These are phyloP conservation scores for Aspiorhynchus laticeps DNA, from an alignment of 2,113 vertebrate species.

Conservation along the genomic window DNA sequence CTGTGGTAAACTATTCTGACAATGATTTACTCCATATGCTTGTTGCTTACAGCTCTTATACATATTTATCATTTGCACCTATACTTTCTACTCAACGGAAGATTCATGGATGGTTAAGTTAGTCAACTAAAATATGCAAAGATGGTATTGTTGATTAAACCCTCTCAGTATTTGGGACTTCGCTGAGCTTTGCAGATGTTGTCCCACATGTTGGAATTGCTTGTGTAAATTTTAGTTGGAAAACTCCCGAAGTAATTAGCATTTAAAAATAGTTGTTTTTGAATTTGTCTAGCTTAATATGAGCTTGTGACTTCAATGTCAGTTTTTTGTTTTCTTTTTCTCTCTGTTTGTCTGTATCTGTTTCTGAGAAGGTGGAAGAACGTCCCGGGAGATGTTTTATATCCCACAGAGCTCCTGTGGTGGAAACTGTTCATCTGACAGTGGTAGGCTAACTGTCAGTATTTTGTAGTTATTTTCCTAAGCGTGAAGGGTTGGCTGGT, in stretches of 20 bases:
- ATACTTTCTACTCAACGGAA: background rate
- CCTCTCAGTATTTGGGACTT: background rate
- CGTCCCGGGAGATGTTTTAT: slow-evolving; percentile 96
- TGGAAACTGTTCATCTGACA: slow-evolving; percentile 89
- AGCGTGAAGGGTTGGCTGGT: background rate
- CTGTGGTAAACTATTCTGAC: slow-evolving; percentile 2
- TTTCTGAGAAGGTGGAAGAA: slow-evolving; percentile 87
- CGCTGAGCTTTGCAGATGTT: background rate
- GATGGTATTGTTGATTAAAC: background rate
- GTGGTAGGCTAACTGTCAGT: slow-evolving; percentile 61
- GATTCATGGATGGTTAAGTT: background rate
- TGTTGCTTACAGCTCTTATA: background rate
- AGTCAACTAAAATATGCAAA: slow-evolving; percentile 7
- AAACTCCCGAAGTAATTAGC: background rate
- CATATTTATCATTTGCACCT: slow-evolving; percentile 8
- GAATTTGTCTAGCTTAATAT: background rate
- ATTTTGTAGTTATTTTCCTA: slow-evolving; percentile 44
- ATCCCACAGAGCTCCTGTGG: slow-evolving; percentile 95
- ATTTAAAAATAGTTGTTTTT: background rate
- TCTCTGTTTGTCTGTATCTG: slow-evolving; percentile 72
- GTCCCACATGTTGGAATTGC: background rate
- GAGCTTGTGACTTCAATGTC: background rate
- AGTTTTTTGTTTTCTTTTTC: slow-evolving; percentile 24
- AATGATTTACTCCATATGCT: slow-evolving; percentile 21
- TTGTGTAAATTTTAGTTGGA: background rate